phyloP scores from a whole-genome alignment of 2,797 vertebrate species.

The Rhinophrynus dorsalis region DNA sequence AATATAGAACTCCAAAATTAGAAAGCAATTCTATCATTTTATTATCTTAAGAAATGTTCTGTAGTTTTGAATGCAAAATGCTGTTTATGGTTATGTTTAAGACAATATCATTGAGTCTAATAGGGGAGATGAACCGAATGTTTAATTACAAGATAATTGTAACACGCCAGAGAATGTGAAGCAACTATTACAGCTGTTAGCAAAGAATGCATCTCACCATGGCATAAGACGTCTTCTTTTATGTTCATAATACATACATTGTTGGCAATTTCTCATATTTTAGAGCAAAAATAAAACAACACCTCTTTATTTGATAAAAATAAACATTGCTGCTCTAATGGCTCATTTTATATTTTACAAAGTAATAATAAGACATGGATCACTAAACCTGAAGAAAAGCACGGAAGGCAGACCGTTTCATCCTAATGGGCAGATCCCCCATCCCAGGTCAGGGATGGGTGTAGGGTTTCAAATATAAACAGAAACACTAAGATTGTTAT shows the following conservation, averaged over 20 bases:
- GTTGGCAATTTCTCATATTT: conserved; percentile 26
- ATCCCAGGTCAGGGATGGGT: no score
- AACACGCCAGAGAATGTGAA: conserved; percentile 73
- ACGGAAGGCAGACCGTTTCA: no score
- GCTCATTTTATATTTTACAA: no score
- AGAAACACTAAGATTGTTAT: no score
- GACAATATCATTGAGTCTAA: conserved; percentile 71
- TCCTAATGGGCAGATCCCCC: no score
- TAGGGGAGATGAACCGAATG: conserved; percentile 71
- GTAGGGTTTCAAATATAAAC: no score
- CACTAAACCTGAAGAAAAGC: no score
- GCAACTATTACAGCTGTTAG: conserved; percentile 60
- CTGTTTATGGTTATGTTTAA: conserved; percentile 57
- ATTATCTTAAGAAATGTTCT: conserved; percentile 51
- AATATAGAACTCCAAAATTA: no score
- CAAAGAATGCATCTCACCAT: conserved; percentile 8
- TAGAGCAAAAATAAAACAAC: conserved; percentile 13
- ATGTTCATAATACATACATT: conserved; percentile 9
- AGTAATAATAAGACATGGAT: no score
- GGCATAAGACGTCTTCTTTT: background rate
- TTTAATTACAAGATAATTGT: conserved; percentile 76
- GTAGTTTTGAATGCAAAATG: conserved; percentile 44
- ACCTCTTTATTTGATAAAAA: background rate
- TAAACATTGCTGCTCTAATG: background rate
- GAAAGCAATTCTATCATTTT: no score